These are phyloP conservation scores for Aldabrachelys gigantea DNA, from an alignment of 2,113 vertebrate species.

Conservation along the genomic window DNA sequence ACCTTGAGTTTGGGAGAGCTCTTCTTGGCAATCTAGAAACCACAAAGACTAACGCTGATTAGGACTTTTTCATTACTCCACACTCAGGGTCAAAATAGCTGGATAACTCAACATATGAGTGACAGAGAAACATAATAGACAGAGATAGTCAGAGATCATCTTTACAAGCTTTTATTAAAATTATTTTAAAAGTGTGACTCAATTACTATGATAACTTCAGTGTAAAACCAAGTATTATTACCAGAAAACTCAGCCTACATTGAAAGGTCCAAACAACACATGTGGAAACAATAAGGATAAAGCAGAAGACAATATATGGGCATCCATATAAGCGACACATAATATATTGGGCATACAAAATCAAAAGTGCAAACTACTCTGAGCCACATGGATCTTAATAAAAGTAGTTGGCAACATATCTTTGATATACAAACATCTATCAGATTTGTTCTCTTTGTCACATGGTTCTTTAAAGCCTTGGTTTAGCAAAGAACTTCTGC, in stretches of 20 bases:
- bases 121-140: neutral
- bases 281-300: neutral
- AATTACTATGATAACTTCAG: neutral
- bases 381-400: neutral
- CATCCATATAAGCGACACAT: neutral
- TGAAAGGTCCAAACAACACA: neutral
- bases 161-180: neutral
- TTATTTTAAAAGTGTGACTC: neutral
- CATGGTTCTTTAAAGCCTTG: neutral
- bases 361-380: neutral
- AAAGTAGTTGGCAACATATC: neutral
- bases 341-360: neutral
- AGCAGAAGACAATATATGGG: neutral
- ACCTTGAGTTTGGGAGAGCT: neutral
- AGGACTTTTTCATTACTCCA: neutral
- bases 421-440: neutral
- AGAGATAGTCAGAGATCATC: neutral
- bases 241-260: neutral
- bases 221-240: neutral
- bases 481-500: neutral
- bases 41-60: neutral
- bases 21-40: conserved; percentile 13
- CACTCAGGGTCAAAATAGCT: neutral
- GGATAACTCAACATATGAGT: neutral
- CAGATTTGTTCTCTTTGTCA: neutral